A percentile compares a stretch with the other conserved stretches of the same genome.
Conservation (phyloP, 37 sponge, comb jelly and placozoan species). For the Axinella damicornis region DNA sequence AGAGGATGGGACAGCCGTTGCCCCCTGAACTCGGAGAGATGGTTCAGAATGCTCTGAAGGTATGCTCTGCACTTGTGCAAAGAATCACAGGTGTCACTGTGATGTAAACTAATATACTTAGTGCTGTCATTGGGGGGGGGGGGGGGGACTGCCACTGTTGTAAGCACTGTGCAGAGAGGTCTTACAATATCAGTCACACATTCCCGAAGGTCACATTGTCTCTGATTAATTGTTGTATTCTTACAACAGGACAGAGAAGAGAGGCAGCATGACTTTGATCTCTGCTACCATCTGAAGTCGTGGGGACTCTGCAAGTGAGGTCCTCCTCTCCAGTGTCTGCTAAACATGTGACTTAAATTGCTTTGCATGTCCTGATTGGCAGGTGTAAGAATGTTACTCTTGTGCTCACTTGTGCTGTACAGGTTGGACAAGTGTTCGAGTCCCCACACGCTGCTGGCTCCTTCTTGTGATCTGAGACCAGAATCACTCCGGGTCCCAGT, state of each 20-base stretch:
- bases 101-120: no score
- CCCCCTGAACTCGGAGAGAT: background rate
- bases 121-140: no score
- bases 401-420: background rate
- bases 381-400: no score
- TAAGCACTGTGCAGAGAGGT: no score
- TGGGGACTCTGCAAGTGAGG: conserved; percentile 71
- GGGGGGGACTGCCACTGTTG: no score
- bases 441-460: background rate
- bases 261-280: conserved; percentile 13
- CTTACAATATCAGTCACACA: no score
- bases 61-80: no score
- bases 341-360: background rate
- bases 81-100: no score
- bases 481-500: conserved; percentile 7
- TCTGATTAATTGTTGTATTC: background rate
- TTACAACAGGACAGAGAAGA: conserved; percentile 6
- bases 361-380: background rate
- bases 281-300: conserved; percentile 77
- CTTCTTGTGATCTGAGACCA: background rate
- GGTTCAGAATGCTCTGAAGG: background rate
- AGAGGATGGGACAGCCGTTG: background rate
- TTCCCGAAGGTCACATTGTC: no score
- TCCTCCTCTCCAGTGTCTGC: background rate
- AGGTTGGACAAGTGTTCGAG: conserved; percentile 22